These are phyloP conservation scores for Trididemnum clinides DNA, from an alignment of 23 tunicate genomes.

Conservation along the genomic window DNA sequence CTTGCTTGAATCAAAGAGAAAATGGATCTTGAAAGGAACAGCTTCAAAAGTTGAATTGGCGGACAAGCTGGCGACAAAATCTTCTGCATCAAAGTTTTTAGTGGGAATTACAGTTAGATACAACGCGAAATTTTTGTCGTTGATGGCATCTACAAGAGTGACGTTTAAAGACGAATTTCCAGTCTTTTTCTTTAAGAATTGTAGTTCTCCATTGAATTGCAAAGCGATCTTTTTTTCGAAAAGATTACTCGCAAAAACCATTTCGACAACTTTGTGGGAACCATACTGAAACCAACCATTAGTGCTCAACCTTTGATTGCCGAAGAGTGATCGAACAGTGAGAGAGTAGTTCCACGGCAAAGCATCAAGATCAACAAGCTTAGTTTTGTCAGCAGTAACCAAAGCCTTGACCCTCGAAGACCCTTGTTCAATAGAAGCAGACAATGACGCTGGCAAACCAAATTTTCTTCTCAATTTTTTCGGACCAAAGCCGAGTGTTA, in stretches of 20 bases:
- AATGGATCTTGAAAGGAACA: not conserved
- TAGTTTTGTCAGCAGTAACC: not conserved
- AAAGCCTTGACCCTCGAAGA: not conserved
- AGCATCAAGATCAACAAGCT: no score
- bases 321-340: no score
- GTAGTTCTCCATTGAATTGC: no score
- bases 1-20: not conserved
- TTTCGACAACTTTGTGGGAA: no score
- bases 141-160: conserved; percentile 23
- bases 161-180: not conserved
- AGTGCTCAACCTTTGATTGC: no score
- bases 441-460: not conserved
- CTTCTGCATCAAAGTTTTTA: conserved; percentile 5
- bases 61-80: not conserved
- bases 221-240: no score
- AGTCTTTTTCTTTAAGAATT: not conserved
- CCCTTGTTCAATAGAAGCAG: not conserved
- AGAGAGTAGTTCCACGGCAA: no score
- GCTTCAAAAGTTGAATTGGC: not conserved
- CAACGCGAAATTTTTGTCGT: not conserved
- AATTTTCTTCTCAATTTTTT: no score
- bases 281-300: no score
- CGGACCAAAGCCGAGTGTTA: no score
- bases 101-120: conserved; percentile 30
- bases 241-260: no score